Base-by-base conservation (phyloP, 2,888 invertebrate genomes). In the Diachrysia chrysitis region DNA sequence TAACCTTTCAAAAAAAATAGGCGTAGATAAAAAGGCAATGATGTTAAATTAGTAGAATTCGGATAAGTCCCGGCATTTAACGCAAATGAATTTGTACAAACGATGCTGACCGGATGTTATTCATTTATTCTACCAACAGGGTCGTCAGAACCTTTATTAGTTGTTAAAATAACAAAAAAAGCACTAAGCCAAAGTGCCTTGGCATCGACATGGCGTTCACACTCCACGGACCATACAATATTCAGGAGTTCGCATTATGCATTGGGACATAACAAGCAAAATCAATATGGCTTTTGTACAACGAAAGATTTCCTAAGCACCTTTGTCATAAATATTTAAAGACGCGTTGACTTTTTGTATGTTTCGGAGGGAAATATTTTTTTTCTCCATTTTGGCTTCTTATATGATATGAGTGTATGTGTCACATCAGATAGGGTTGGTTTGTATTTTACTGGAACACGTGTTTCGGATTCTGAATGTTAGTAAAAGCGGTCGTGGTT, bases 271-370 rank as follows among this genome's bases (percentile, higher is more conserved):
- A 92, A 93, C 90, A 89, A 88, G 85, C 89, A 92, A 92, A 93
- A 93, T 93, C 93, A 93, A 93, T 93, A 93, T 89, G 83, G 87
- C 89, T 90, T 89, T 89, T 92, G 90, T 90, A 88, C 86, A 87
- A 82, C 84, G 78, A 89, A 90, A 91, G 89, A 91, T 88, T 90
- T 88, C 80, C 85, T 84, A 87, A 88, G 84, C 83, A 87, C 85
- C 87, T 82, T 84, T 81, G 85, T 90, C 89, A 93, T 93, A 93
- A 91, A 93, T 93, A 93, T 93, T 93, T 92, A 91, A 93, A 83
- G 82, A 86, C 84, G 79, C 79, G 81, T 82, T 85, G 86, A 87
- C 85, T 85, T 87, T 78, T 73, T 58, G 64, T 69, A 66, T 79
- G 69, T 78, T 66, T 66, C 42, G 53, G 7, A 42, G 32, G 37